Percentiles rank a stretch among this genome's conserved stretches.
These are phyloP conservation scores for Torymus aiolomorphi DNA, from an alignment of 2,888 invertebrate species.

Conservation along the genomic window DNA sequence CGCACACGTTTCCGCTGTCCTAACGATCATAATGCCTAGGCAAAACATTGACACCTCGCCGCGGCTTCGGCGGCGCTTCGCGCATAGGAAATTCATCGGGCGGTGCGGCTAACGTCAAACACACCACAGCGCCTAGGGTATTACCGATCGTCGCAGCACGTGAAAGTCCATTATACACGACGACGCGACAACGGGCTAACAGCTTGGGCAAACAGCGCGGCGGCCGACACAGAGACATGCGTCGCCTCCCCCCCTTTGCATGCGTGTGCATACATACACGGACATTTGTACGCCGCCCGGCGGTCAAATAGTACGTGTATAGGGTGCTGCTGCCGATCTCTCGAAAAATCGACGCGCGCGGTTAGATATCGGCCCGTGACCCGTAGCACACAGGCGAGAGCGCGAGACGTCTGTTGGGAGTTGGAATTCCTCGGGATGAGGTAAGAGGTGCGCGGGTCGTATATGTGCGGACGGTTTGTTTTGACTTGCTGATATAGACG, in stretches of 20 bases:
- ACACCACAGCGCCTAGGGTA: background rate
- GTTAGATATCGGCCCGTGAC: too few relatives aligned
- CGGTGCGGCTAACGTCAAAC: background rate
- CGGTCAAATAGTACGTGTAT: background rate
- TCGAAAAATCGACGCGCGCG: background rate
- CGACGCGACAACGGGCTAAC: conserved; percentile 49
- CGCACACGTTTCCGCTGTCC: conserved; percentile 46
- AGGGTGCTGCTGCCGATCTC: too few relatives aligned
- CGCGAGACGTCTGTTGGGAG: too few relatives aligned
- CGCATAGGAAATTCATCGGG: background rate
- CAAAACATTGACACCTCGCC: conserved; percentile 72
- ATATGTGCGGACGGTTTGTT: too few relatives aligned
- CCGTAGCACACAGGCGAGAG: too few relatives aligned
- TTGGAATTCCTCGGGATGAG: too few relatives aligned
- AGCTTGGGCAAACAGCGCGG: conserved; percentile 53
- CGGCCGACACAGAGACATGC: background rate
- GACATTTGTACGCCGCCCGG: background rate
- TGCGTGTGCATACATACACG: too few relatives aligned
- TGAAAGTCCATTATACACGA: conserved; percentile 19
- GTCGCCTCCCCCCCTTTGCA: too few relatives aligned
- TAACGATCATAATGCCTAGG: conserved; percentile 68
- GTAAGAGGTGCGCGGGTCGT: too few relatives aligned
- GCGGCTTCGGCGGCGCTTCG: conserved; percentile 41
- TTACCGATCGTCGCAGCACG: conserved; percentile 57
- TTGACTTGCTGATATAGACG: too few relatives aligned